Conservation (phyloP, 2,797 vertebrate genomes). For the Mormyrus hasselquistii region DNA sequence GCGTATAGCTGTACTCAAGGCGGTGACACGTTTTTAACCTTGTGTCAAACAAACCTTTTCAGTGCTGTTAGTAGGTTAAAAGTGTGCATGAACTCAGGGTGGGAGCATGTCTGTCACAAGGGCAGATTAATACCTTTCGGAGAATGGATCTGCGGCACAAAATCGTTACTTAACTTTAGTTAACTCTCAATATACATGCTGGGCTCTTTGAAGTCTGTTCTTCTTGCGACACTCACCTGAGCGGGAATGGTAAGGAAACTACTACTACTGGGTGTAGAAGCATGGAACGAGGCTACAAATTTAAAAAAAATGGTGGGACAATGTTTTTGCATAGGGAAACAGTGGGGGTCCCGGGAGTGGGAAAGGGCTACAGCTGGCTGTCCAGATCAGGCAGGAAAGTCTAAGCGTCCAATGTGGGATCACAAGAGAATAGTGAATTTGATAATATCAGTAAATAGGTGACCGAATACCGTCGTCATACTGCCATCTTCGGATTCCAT, state of each 20-base stretch:
- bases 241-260: neutral
- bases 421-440: neutral
- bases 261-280: neutral
- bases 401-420: neutral
- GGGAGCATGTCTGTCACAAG: neutral
- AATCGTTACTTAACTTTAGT: neutral
- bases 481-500: neutral
- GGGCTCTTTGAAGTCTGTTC: neutral
- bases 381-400: neutral
- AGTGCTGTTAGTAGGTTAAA: neutral
- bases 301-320: neutral
- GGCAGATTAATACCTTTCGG: neutral
- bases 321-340: neutral
- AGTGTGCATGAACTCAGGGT: neutral
- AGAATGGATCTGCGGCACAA: neutral
- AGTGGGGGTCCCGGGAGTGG: neutral
- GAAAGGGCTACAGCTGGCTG: neutral
- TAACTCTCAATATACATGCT: neutral
- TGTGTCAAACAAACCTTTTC: neutral
- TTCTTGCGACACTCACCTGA: neutral
- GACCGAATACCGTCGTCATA: neutral
- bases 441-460: neutral
- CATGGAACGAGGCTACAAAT: neutral
- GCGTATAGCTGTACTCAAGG: neutral
- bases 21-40: neutral